A percentile compares a stretch with the other conserved stretches of the same genome.
Conservation (phyloP, 2,888 invertebrate species). For the Ophioninae sp. region DNA sequence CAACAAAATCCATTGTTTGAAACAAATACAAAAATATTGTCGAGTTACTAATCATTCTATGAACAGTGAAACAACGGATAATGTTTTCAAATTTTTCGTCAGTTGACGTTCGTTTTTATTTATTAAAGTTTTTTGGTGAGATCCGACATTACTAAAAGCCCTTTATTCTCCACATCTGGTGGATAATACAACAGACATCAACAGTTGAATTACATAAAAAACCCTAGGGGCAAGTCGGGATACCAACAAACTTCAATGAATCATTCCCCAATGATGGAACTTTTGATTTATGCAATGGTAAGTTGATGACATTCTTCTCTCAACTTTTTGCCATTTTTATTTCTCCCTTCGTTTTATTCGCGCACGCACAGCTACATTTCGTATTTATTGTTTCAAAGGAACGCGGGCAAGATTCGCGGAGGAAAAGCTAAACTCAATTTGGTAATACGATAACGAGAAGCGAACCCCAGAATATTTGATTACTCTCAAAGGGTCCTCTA, state of each 20-base stretch:
- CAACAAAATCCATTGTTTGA: no score
- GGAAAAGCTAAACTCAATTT: slow-evolving; percentile 31
- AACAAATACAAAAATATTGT: no score
- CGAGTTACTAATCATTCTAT: no score
- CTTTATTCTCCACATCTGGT: slow-evolving; percentile 29
- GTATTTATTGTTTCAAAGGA: slow-evolving; percentile 38
- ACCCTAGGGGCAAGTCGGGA: slow-evolving; percentile 29
- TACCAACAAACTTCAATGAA: slow-evolving; percentile 30
- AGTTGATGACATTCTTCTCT: slow-evolving; percentile 33
- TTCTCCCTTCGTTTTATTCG: slow-evolving; percentile 19
- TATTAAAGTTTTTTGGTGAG: slow-evolving; percentile 7
- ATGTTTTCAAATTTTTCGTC: no score
- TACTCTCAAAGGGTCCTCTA: slow-evolving; percentile 46
- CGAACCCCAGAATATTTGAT: slow-evolving; percentile 46
- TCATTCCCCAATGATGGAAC: slow-evolving; percentile 44
- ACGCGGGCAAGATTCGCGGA: slow-evolving; percentile 17
- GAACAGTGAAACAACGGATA: no score
- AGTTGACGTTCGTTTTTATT: background rate
- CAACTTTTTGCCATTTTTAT: slow-evolving; percentile 28
- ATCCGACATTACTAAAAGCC: background rate
- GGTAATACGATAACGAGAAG: slow-evolving; percentile 19
- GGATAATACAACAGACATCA: slow-evolving; percentile 37
- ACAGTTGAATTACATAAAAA: slow-evolving; percentile 53
- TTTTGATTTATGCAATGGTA: slow-evolving; percentile 41
- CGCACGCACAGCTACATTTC: background rate